Percentiles rank a stretch among this genome's conserved stretches.
Evolutionary conservation across 1,140 invertebrate genomes (phyloP).

Genomic region (Drosophila repletoides): DNA sequence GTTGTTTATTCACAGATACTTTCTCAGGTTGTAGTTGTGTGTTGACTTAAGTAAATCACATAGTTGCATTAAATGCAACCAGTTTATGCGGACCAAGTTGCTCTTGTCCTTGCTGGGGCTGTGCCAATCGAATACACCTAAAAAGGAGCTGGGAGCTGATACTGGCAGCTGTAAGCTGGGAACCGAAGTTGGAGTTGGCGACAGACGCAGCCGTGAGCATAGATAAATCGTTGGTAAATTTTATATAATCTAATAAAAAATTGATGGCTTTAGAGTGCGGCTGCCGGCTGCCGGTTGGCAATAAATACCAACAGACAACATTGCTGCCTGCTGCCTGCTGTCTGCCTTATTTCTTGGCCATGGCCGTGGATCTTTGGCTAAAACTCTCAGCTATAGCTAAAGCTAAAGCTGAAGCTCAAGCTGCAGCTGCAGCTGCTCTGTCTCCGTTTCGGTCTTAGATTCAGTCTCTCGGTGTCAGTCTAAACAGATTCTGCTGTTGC

Average conservation of each 20-base stretch:
- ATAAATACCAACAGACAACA: slow-evolving; percentile 72
- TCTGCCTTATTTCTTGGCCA: neutral
- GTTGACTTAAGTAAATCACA: slow-evolving; percentile 37
- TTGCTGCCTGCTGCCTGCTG: neutral
- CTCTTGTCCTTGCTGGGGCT: slow-evolving; percentile 37
- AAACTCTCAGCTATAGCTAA: too few relatives aligned
- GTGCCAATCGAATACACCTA: slow-evolving; percentile 54
- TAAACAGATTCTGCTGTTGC: slow-evolving; percentile 23
- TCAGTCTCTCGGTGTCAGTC: slow-evolving; percentile 5
- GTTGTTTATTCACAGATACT: neutral
- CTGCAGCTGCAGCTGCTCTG: neutral
- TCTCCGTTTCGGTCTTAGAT: neutral
- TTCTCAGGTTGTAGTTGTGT: too few relatives aligned
- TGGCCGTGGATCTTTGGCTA: neutral
- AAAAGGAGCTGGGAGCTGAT: neutral
- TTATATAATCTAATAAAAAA: slow-evolving; percentile 81
- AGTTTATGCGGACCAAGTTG: slow-evolving; percentile 41
- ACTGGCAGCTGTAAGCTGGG: too few relatives aligned
- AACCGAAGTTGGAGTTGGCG: neutral
- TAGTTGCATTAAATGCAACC: slow-evolving; percentile 52
- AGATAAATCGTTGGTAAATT: slow-evolving; percentile 79
- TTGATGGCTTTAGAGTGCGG: slow-evolving; percentile 72
- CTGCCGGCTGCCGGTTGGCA: slow-evolving; percentile 52
- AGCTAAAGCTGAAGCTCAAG: neutral
- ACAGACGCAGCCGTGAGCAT: slow-evolving; percentile 58